phyloP scores from a whole-genome alignment of 23 tunicate species.

The Styela clava region DNA sequence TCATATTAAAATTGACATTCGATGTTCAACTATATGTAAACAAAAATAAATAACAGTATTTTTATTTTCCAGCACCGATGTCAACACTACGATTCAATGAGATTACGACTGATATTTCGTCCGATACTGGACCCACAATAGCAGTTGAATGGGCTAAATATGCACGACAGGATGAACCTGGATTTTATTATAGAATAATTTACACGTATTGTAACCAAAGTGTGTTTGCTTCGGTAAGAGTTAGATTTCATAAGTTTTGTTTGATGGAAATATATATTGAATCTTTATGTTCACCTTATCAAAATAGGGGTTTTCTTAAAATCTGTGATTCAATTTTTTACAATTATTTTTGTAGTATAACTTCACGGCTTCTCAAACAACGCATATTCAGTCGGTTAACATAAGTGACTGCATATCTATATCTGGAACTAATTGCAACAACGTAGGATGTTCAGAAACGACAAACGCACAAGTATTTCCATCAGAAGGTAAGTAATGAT shows the following conservation, averaged over 20 bases:
- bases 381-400: background rate
- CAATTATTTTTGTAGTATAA: background rate
- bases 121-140: background rate
- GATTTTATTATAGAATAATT: background rate
- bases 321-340: too few relatives aligned
- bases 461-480: background rate
- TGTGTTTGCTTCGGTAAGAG: too few relatives aligned
- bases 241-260: too few relatives aligned
- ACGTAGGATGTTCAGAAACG: background rate
- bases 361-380: background rate
- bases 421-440: background rate
- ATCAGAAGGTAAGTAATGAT: background rate
- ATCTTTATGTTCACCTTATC: too few relatives aligned
- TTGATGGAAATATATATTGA: too few relatives aligned
- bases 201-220: background rate
- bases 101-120: background rate
- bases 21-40: too few relatives aligned
- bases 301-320: too few relatives aligned
- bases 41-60: too few relatives aligned
- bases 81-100: background rate
- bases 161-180: background rate
- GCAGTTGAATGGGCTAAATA: background rate
- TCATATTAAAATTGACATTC: too few relatives aligned
- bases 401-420: background rate
- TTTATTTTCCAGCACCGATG: background rate